Conservation (phyloP, 2,888 invertebrate species). For the Heliconius aoede region DNA sequence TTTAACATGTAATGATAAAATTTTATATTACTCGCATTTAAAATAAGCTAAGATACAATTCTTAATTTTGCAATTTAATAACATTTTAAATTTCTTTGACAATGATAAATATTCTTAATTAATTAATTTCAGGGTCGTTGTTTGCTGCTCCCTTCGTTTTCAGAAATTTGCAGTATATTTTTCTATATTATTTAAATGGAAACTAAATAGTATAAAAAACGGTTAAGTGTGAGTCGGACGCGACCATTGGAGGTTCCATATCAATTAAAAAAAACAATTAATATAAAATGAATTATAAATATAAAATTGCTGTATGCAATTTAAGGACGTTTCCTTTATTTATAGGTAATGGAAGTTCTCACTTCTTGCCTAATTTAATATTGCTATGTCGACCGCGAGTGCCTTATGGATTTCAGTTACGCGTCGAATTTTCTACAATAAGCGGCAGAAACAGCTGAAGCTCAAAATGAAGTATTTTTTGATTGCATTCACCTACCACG, state of each 20-base stretch:
- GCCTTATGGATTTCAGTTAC: too few species aligned
- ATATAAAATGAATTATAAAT: too few species aligned
- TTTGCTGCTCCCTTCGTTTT: constrained; percentile 2
- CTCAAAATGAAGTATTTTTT: too few species aligned
- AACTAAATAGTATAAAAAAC: background rate
- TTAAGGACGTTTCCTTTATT: too few species aligned
- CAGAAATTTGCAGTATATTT: background rate
- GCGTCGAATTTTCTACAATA: too few species aligned
- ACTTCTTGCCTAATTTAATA: too few species aligned
- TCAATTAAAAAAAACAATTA: too few species aligned
- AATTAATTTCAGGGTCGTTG: constrained; percentile 18
- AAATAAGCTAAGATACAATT: background rate
- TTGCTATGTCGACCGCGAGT: too few species aligned
- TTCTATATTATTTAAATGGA: background rate
- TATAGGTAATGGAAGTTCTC: too few species aligned
- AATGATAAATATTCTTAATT: constrained; percentile 15
- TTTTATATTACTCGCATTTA: background rate
- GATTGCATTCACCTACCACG: too few species aligned
- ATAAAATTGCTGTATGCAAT: too few species aligned
- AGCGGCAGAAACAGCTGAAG: too few species aligned
- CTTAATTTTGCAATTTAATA: constrained; percentile 3
- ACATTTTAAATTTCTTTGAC: constrained; percentile 24
- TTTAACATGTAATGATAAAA: background rate
- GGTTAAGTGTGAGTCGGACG: background rate
- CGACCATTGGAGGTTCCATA: background rate